These are phyloP conservation scores for Macroteleia sp. DNA, from an alignment of 2,888 invertebrate genomes.

Conservation along the genomic window DNA sequence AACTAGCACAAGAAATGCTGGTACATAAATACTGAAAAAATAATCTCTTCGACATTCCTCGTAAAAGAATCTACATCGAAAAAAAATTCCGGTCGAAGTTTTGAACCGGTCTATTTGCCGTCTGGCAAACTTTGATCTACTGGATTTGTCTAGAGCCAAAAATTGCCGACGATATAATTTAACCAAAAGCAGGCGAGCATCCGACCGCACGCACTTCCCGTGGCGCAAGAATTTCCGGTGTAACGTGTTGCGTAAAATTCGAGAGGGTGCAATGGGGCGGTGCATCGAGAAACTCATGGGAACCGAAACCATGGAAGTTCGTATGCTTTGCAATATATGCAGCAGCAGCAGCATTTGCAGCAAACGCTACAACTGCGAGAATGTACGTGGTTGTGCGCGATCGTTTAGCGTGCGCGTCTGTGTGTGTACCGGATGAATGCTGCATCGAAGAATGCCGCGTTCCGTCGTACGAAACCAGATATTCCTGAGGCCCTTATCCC, in stretches of 20 bases:
- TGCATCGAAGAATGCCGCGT: constrained; percentile 72
- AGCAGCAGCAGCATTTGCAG: constrained; percentile 23
- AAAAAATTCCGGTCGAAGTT: no score
- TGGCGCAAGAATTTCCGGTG: constrained; percentile 53
- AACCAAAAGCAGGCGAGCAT: constrained; percentile 16
- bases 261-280: constrained; percentile 40
- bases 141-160: no score
- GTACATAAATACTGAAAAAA: no score
- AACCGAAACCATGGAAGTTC: constrained; percentile 63
- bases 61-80: no score
- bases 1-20: no score
- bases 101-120: no score
- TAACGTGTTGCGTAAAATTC: constrained; percentile 33
- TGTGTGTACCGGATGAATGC: constrained; percentile 57
- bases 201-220: constrained; percentile 55
- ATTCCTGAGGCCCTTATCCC: constrained; percentile 72
- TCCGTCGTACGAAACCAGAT: constrained; percentile 77
- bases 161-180: constrained; percentile 26
- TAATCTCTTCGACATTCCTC: no score
- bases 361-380: constrained; percentile 45
- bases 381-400: constrained; percentile 31
- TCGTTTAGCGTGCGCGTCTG: neutral
- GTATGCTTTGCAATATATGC: constrained; percentile 49
- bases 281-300: constrained; percentile 47
- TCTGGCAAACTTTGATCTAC: no score